Base-by-base conservation (phyloP, 2,113 vertebrate species). In the Pygoscelis antarcticus region DNA sequence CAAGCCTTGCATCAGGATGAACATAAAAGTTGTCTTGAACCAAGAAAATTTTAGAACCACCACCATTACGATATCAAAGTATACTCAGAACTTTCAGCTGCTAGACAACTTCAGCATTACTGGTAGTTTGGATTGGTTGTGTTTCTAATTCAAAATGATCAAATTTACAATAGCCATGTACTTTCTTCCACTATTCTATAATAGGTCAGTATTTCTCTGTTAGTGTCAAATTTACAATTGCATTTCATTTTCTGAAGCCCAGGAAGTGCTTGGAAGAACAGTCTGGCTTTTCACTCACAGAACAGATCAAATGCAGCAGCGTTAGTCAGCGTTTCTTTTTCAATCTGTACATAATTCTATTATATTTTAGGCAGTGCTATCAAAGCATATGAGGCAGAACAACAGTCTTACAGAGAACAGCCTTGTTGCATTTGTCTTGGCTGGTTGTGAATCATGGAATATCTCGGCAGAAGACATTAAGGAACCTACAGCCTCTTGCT, bases 271-370 rank as follows among this genome's bases (percentile, higher is more conserved):
- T 92, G 46, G n/a, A 72, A 79, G 52, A 87, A 60, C 6, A 66
- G 26, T 61, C 58, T 87, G 71, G 36, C 40, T 77, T 81, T 92
- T 83, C 71, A 62, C 22, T 85, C 22, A 61, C 54, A 38, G 54
- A 90, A 17, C 42, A 86, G n/a, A 80, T 69, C 49, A 69, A 80
- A 68, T 51, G 16, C 17, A 83, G 76, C 54, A 93, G 86, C 26
- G n/a, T 90, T 90, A 92, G 54, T 94, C 74, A 84, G 47, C 57
- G 38, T 77, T 94, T 95, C 17, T 90, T 65, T 75, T 88, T 64
- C 68, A 64, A 26, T 62, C 58, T 86, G 25, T 61, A 55, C 9
- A 14, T 88, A 81, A 62, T 88, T 74, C 49, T 61, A 17, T 91
- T 82, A 42, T 74, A 77, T 86, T 90, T 86, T 51, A 89, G 42